A percentile compares a stretch with the other conserved stretches of the same genome.
These are phyloP conservation scores for Rotaria sp. DNA, from an alignment of 2,888 invertebrate genomes.

Conservation along the genomic window DNA sequence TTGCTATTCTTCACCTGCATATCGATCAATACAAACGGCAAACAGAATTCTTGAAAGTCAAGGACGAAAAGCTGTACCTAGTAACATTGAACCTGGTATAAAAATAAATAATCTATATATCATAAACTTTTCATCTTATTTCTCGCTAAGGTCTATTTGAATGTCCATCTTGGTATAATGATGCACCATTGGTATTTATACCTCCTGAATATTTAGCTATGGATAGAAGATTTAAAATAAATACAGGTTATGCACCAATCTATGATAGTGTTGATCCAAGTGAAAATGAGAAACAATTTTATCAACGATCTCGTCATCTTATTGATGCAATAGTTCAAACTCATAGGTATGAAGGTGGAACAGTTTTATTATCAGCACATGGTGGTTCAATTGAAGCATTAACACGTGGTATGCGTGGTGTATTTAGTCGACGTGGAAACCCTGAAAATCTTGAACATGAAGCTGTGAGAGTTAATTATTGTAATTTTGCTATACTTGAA, in stretches of 20 bases:
- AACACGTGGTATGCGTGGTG: neutral
- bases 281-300: neutral
- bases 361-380: constrained; percentile 80
- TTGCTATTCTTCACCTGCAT: constrained; percentile 73
- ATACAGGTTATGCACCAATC: neutral
- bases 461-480: neutral
- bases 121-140: neutral
- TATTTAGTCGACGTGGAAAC: neutral
- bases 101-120: too few species aligned
- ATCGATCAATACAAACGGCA: constrained; percentile 79
- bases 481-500: neutral
- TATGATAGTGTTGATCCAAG: neutral
- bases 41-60: constrained; percentile 58
- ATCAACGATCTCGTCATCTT: neutral
- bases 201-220: neutral
- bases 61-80: constrained; percentile 57
- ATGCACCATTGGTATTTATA: neutral
- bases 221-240: neutral
- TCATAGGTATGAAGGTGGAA: constrained; percentile 62
- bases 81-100: constrained; percentile 69
- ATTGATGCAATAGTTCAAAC: neutral
- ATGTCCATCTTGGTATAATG: neutral
- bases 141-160: neutral
- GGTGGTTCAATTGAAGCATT: constrained; percentile 75
- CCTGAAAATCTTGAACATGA: neutral